Evolutionary conservation across 2,797 vertebrate species (phyloP).

Genomic region (Poliocrania exsul): DNA sequence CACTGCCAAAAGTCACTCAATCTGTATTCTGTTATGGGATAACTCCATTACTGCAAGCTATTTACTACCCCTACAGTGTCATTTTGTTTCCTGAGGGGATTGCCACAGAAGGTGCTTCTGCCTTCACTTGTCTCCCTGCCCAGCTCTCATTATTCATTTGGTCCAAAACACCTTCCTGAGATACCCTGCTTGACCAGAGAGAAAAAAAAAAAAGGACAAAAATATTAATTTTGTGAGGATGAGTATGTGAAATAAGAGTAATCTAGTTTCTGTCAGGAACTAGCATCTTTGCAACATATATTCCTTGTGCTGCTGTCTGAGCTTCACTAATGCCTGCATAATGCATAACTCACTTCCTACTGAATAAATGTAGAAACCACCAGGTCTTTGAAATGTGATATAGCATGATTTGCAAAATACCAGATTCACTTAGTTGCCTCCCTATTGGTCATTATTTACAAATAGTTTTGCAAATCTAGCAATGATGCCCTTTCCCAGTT

Average conservation of each 20-base stretch:
- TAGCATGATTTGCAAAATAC: neutral
- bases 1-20: neutral
- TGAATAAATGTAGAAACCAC: neutral
- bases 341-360: neutral
- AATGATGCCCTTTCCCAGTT: neutral
- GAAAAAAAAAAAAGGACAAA: neutral
- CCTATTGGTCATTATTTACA: neutral
- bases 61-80: neutral
- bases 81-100: neutral
- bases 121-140: neutral
- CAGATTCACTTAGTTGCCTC: neutral
- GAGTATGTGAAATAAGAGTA: neutral
- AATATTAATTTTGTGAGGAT: neutral
- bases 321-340: neutral
- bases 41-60: neutral
- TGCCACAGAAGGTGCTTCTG: neutral
- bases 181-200: neutral
- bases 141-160: neutral
- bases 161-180: neutral
- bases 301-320: rapidly evolving
- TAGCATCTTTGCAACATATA: neutral
- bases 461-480: neutral
- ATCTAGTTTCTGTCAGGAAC: neutral
- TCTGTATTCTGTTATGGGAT: neutral
- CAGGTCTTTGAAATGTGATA: neutral